Conservation (phyloP, 2,113 vertebrate genomes). For the Garra rufa region DNA sequence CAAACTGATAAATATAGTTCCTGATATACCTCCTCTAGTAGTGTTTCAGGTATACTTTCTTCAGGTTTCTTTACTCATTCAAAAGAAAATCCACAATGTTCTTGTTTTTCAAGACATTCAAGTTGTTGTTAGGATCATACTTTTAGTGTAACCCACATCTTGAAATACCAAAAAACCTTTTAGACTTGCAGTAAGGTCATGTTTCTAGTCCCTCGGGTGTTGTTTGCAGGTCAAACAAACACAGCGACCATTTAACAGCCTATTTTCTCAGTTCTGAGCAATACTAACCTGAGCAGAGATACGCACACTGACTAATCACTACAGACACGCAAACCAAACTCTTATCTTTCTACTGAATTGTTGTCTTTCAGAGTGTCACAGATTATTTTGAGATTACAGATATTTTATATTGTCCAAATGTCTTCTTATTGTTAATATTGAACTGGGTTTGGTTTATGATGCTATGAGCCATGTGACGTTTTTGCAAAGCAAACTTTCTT, state of each 20-base stretch:
- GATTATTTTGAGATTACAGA: conserved; percentile 6
- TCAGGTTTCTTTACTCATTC: background rate
- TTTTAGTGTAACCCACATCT: background rate
- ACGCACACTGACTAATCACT: background rate
- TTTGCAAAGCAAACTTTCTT: background rate
- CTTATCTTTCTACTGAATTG: background rate
- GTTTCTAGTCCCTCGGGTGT: background rate
- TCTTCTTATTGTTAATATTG: background rate
- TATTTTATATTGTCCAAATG: background rate
- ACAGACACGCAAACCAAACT: background rate
- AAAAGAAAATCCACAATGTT: background rate
- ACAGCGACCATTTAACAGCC: background rate
- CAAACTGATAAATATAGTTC: no score
- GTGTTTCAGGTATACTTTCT: background rate
- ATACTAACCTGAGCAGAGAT: background rate
- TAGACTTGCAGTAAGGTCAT: background rate
- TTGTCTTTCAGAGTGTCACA: background rate
- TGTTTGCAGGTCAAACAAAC: conserved; percentile 46
- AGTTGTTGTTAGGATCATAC: background rate
- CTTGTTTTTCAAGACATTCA: background rate
- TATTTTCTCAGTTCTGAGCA: background rate
- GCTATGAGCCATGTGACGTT: background rate
- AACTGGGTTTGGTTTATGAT: background rate
- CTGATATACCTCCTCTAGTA: no score
- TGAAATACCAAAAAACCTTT: conserved; percentile 27